Conservation (phyloP, 2,888 invertebrate species). For the Deroplatys truncata region DNA sequence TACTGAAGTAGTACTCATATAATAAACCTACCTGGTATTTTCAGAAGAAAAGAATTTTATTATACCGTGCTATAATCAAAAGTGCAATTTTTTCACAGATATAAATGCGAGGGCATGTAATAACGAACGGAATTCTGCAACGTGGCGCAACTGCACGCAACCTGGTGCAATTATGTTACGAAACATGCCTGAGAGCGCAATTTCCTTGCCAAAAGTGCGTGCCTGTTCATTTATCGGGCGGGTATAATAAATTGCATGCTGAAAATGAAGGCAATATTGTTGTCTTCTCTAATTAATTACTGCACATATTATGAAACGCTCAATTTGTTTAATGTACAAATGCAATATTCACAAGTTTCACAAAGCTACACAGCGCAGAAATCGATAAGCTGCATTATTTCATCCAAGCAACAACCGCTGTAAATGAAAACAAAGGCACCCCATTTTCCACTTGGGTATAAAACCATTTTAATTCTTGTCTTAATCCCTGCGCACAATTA, state of each 20-base stretch:
- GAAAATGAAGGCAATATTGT: neutral
- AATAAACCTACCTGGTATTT: too few species aligned
- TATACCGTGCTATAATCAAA: too few species aligned
- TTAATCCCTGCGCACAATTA: neutral
- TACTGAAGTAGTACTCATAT: too few species aligned
- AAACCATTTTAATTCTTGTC: neutral
- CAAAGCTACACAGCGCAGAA: neutral
- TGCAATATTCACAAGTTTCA: neutral
- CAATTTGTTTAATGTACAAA: neutral
- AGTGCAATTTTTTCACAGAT: too few species aligned
- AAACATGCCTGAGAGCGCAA: neutral
- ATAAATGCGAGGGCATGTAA: too few species aligned
- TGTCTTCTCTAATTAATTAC: neutral
- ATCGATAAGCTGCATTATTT: neutral
- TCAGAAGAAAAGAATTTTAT: too few species aligned
- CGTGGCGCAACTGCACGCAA: neutral
- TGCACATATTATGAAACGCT: neutral
- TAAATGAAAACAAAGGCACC: neutral
- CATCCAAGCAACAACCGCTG: neutral
- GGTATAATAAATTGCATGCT: neutral
- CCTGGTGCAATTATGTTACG: neutral
- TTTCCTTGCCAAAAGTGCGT: neutral
- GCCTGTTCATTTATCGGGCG: neutral
- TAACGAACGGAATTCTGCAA: neutral
- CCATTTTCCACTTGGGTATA: neutral